These are phyloP conservation scores for Sturnira hondurensis DNA, from an alignment of 2,113 vertebrate species.

Conservation along the genomic window DNA sequence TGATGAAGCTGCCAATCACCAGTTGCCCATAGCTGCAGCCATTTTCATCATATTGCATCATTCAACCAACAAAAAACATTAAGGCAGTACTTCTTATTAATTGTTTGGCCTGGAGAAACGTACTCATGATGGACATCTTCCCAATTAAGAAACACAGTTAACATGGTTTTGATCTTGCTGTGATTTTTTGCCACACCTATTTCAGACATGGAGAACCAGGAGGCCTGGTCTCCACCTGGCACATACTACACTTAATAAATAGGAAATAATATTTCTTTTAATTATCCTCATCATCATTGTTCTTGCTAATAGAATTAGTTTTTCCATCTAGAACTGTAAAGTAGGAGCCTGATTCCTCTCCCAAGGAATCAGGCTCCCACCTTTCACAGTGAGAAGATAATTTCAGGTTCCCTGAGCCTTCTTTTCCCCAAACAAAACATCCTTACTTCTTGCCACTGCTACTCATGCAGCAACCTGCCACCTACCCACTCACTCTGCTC, in stretches of 20 bases:
- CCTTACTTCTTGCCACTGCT: not conserved
- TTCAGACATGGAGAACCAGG: no score
- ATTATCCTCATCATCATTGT: not conserved
- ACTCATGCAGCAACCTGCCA: not conserved
- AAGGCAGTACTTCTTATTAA: no score
- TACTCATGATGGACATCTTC: no score
- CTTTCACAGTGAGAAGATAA: not conserved
- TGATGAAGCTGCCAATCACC: no score
- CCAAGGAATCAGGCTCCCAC: not conserved
- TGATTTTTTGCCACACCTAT: no score
- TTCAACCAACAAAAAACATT: no score
- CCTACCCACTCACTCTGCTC: not conserved
- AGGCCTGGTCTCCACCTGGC: not conserved
- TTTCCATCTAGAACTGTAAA: not conserved
- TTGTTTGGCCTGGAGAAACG: no score
- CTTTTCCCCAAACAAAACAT: not conserved
- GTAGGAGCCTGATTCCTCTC: not conserved
- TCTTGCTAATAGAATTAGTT: not conserved
- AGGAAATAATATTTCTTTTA: not conserved
- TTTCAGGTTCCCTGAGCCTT: fast-evolving
- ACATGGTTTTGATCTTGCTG: no score
- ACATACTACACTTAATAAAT: not conserved
- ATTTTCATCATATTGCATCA: no score
- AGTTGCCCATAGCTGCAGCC: no score
- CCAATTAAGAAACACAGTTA: no score